phyloP scores from a whole-genome alignment of 2,888 invertebrate species.

The Arenicola marina region DNA sequence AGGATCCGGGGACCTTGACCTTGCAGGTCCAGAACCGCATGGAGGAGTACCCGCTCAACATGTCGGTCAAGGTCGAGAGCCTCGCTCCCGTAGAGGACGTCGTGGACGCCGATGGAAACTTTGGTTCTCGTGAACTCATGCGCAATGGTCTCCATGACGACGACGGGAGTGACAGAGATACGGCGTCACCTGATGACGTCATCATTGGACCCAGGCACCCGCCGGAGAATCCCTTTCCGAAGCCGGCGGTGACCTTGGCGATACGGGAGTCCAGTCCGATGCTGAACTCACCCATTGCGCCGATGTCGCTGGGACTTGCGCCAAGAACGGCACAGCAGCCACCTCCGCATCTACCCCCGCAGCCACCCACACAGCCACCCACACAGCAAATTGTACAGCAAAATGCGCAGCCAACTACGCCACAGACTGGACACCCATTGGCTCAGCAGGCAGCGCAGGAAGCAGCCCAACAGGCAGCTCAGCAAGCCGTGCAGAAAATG shows the following conservation, averaged over 20 bases:
- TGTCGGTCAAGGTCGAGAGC: background rate
- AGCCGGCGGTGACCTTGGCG: background rate
- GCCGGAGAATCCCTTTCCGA: background rate
- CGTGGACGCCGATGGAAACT: background rate
- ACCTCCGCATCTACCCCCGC: too few species aligned
- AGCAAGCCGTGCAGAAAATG: too few species aligned
- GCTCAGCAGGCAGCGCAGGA: too few species aligned
- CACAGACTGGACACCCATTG: too few species aligned
- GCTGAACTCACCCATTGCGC: background rate
- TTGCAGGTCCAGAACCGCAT: background rate
- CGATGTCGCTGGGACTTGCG: background rate
- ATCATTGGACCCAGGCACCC: background rate
- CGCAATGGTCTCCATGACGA: too few species aligned
- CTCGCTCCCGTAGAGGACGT: background rate
- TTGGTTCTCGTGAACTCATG: background rate
- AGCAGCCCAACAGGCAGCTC: too few species aligned
- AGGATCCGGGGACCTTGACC: background rate
- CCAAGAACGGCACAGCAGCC: too few species aligned
- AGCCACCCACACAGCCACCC: too few species aligned
- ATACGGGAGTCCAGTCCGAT: background rate
- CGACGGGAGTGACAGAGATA: background rate
- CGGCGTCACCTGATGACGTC: background rate
- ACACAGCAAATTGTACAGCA: too few species aligned
- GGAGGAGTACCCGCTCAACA: slow-evolving; percentile 2
- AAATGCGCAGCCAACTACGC: too few species aligned